Evolutionary conservation across 2,888 invertebrate species (phyloP).

Genomic region (Smittia aterrima): DNA sequence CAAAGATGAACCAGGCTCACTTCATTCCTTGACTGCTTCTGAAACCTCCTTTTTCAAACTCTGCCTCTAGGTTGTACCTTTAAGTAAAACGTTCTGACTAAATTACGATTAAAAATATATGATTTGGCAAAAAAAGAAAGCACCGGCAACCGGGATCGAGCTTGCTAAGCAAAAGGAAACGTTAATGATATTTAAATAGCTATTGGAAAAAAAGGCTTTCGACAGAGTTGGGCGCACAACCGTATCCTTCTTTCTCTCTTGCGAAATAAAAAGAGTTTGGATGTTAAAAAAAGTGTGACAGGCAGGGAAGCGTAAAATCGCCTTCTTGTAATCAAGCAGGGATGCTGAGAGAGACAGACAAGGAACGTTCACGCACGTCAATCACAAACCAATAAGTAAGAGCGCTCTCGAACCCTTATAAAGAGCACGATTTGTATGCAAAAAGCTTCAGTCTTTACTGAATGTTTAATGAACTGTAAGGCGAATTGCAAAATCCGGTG

Average conservation of each 20-base stretch:
- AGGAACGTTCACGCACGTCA: slow-evolving; percentile 4
- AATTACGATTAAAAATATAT: slow-evolving; percentile 36
- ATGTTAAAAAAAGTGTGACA: slow-evolving; percentile 15
- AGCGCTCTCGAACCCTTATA: slow-evolving; percentile 16
- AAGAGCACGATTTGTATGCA: slow-evolving; percentile 5
- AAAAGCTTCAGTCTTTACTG: slow-evolving; percentile 12
- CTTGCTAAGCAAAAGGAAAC: neutral
- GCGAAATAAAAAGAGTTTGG: neutral
- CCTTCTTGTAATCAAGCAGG: neutral
- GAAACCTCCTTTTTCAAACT: neutral
- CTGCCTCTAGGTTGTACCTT: neutral
- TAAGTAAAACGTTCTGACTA: neutral
- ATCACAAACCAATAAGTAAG: slow-evolving; percentile 2
- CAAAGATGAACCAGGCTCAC: neutral
- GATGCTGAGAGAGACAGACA: neutral
- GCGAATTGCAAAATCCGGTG: neutral
- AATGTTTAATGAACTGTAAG: slow-evolving; percentile 40
- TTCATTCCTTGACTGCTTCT: neutral
- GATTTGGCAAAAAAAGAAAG: slow-evolving; percentile 33
- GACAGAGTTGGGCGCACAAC: neutral
- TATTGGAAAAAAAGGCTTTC: slow-evolving; percentile 2
- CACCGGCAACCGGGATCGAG: neutral
- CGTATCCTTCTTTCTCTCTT: neutral
- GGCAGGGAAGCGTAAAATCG: neutral
- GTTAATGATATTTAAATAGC: slow-evolving; percentile 38